Conservation (phyloP, 2,797 vertebrate species). For the Microctenopoma stevenorrisi region DNA sequence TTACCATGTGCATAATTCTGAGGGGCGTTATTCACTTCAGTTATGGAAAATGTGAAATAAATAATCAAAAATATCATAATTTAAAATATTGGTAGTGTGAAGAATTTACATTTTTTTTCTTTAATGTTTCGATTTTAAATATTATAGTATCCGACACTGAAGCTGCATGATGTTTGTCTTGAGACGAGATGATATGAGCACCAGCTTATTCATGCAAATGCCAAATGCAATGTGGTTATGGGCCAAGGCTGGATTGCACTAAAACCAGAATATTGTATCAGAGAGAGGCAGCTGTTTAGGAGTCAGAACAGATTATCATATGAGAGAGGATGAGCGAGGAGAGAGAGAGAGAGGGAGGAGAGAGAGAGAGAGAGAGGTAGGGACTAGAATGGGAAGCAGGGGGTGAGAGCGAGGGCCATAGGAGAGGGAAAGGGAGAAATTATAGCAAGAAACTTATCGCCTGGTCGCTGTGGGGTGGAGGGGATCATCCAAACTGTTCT, state of each 20-base stretch:
- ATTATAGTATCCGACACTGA: constrained; percentile 49
- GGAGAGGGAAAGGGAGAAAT: constrained; percentile 49
- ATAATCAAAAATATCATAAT: constrained; percentile 35
- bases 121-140: constrained; percentile 52
- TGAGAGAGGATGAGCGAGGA: constrained; percentile 79
- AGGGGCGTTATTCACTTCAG: constrained; percentile 25
- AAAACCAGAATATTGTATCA: constrained; percentile 87
- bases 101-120: constrained; percentile 24
- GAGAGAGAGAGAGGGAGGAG: constrained; percentile 38
- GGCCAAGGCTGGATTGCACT: constrained; percentile 84
- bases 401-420: constrained; percentile 39
- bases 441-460: constrained; percentile 79
- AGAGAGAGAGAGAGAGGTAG: constrained; percentile 37
- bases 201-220: constrained; percentile 81
- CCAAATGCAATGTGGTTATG: constrained; percentile 80
- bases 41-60: constrained; percentile 32
- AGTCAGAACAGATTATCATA: constrained; percentile 87
- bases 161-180: constrained; percentile 72
- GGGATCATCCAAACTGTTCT: constrained; percentile 77
- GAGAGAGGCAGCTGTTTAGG: constrained; percentile 86
- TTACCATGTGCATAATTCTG: constrained; percentile 4
- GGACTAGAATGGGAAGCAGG: constrained; percentile 67
- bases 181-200: constrained; percentile 69
- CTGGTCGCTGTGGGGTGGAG: constrained; percentile 76
- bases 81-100: constrained; percentile 36